phyloP scores from a whole-genome alignment of 1,140 invertebrate genomes.

The Heliothis subflexa region DNA sequence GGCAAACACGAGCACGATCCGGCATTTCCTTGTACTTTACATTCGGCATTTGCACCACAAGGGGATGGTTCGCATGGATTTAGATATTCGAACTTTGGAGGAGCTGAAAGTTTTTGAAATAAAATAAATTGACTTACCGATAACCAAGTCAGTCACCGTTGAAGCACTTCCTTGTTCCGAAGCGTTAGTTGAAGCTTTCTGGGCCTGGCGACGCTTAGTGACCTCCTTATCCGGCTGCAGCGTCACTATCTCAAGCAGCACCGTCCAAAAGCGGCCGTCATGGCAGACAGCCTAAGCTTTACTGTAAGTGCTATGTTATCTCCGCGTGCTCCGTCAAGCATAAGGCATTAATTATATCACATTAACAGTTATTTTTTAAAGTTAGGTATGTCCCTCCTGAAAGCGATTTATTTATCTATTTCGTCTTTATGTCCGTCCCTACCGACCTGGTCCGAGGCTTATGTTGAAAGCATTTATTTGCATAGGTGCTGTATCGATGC shows the following conservation, averaged over 20 bases:
- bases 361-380: constrained; percentile 75
- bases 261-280: constrained; percentile 79
- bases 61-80: constrained; percentile 91
- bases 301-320: constrained; percentile 86
- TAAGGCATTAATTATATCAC: constrained; percentile 84
- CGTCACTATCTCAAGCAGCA: constrained; percentile 75
- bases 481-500: constrained; percentile 66
- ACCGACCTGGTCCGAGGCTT: constrained; percentile 65
- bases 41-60: constrained; percentile 92
- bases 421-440: constrained; percentile 53
- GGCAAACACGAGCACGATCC: constrained; percentile 91
- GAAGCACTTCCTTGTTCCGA: constrained; percentile 82
- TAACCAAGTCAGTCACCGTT: constrained; percentile 70
- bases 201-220: constrained; percentile 80
- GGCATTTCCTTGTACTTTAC: constrained; percentile 87
- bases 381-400: constrained; percentile 77
- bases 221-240: constrained; percentile 72
- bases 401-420: constrained; percentile 71
- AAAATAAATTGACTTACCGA: constrained; percentile 77
- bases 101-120: constrained; percentile 80
- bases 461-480: constrained; percentile 66
- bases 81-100: constrained; percentile 78
- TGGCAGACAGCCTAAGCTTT: constrained; percentile 80
- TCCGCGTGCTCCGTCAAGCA: constrained; percentile 84
- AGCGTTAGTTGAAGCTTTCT: constrained; percentile 85